These are phyloP conservation scores for Drosophila rubida DNA, from an alignment of 2,888 invertebrate genomes.

Conservation along the genomic window DNA sequence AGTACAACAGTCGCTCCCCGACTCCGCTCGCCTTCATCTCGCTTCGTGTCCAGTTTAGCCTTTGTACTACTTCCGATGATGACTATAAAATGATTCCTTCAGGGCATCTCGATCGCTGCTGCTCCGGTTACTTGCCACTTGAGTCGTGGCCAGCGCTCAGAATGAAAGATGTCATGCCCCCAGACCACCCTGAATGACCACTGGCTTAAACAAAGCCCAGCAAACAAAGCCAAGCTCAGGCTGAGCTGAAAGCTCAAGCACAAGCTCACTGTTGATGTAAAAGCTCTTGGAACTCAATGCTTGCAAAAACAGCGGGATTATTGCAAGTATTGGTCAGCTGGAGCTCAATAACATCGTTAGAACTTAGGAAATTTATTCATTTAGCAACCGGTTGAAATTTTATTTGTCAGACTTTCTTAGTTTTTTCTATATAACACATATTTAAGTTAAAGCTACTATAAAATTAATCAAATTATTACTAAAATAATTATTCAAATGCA, in stretches of 20 bases:
- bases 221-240: neutral
- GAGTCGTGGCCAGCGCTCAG: constrained; percentile 19
- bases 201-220: constrained; percentile 6
- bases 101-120: constrained; percentile 49
- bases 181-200: constrained; percentile 48
- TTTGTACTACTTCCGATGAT: constrained; percentile 72
- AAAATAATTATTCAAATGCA: too few relatives aligned
- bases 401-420: too few relatives aligned
- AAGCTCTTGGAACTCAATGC: neutral
- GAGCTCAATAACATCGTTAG: too few relatives aligned
- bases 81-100: constrained; percentile 75
- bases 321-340: neutral
- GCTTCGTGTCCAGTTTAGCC: constrained; percentile 26
- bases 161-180: constrained; percentile 46
- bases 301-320: neutral
- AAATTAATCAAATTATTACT: too few relatives aligned
- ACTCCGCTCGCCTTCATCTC: neutral
- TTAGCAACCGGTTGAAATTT: too few relatives aligned
- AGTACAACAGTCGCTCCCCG: constrained; percentile 3
- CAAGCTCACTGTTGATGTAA: neutral
- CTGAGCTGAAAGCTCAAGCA: neutral
- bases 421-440: too few relatives aligned
- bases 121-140: constrained; percentile 16
- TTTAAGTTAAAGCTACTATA: too few relatives aligned
- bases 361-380: too few relatives aligned